Base-by-base conservation (phyloP, 2,797 vertebrate species). In the Emydoidea blandingii region DNA sequence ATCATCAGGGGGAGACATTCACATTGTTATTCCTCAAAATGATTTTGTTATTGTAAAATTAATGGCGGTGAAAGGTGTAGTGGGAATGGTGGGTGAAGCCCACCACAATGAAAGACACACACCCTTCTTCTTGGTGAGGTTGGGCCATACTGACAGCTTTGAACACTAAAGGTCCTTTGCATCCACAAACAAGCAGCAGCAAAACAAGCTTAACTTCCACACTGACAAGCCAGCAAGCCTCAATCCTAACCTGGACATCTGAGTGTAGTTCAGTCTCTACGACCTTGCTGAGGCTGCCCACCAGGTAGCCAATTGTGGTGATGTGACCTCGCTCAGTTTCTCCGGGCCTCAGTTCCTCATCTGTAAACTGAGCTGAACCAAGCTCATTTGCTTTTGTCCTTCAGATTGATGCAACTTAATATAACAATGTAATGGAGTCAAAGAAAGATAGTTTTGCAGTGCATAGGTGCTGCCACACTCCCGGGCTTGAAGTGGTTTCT, bases 371-470 rank as follows among this genome's bases (percentile, higher is more conserved):
- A 1, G 0, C 4, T 0, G 1, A 25, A 57, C 87, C 87, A 59
- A 1, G 2, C 5, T 81, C 49, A 2, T 1, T 1, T 5, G 3
- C 50, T 12, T 3, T 1, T 53, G 21, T 34, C 85, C 54, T 21
- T 0, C 19, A 1, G 15, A 23, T 0, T 6, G 62, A 2, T 15
- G 14, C n/a, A n/a, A 31, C 3, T 41, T 11, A 7, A 37, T 12
- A 72, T 1, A 86, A 18, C 25, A 54, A 41, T 0, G 0, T 1
- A 1, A 21, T 29, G 44, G 12, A 10, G 1, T 79, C 79, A 54
- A 6, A 83, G 11, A 81, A 56, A 80, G 41, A 80, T 37, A 80
- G 19, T 10, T 53, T 49, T 37, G 85, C 54, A 8, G 72, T 25
- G n/a, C 1, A 0, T 0, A 49, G 59, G 29, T 59, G 57, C 12